These are phyloP conservation scores for Gonocerus acuteangulatus DNA, from an alignment of 2,888 invertebrate genomes.

Conservation along the genomic window DNA sequence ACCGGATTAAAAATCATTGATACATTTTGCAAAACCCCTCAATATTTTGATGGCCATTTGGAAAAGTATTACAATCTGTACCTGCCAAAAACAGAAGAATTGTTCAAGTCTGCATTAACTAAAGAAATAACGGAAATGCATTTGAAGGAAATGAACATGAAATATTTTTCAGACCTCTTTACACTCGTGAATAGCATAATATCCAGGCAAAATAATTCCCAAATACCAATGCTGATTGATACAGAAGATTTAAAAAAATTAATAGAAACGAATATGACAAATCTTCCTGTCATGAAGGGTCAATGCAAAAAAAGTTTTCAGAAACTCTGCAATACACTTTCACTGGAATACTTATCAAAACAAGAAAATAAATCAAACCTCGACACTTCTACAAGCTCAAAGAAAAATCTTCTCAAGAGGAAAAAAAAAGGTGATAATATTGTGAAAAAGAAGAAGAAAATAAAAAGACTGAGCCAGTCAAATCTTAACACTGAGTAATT, in stretches of 20 bases:
- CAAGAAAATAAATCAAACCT: too few species aligned
- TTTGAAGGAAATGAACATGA: not conserved
- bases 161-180: conserved; percentile 10
- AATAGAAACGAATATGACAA: not conserved
- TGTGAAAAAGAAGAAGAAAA: not conserved
- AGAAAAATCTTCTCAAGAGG: not conserved
- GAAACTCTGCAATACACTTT: not conserved
- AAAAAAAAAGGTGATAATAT: not conserved
- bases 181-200: not conserved
- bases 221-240: not conserved
- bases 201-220: conserved; percentile 1
- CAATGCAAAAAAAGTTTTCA: conserved; percentile 5
- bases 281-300: conserved; percentile 9
- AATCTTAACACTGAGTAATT: too few species aligned
- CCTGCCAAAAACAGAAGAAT: not conserved
- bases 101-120: not conserved
- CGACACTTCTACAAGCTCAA: too few species aligned
- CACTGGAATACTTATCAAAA: too few species aligned
- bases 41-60: conserved; percentile 12
- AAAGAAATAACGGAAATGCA: not conserved
- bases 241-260: not conserved
- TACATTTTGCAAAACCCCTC: conserved; percentile 4
- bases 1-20: conserved; percentile 1
- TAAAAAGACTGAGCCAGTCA: not conserved
- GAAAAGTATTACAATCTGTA: conserved; percentile 3